phyloP scores from a whole-genome alignment of 64 coral and sea anemone species.

The Acropora yongei region DNA sequence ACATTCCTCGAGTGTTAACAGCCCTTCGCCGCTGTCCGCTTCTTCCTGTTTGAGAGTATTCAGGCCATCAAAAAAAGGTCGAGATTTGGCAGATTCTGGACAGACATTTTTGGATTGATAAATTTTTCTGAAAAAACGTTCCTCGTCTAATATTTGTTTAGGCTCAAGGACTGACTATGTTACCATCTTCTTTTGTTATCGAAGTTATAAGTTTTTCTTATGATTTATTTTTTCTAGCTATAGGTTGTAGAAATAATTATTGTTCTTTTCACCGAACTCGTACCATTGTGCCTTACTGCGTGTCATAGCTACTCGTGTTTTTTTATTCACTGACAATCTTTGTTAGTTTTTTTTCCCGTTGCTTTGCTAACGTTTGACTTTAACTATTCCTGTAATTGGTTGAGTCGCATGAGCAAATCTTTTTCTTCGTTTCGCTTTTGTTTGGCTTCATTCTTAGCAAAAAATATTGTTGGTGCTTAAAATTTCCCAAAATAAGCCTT shows the following conservation, averaged over 20 bases:
- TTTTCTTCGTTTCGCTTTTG: no score
- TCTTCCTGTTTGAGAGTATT: constrained; percentile 2
- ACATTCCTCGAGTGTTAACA: neutral
- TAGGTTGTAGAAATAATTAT: constrained; percentile 45
- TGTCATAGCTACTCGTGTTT: constrained; percentile 18
- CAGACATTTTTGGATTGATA: neutral
- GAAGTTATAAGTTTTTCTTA: constrained; percentile 19
- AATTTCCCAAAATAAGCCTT: constrained; percentile 3
- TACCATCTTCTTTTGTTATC: neutral
- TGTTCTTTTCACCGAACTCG: constrained; percentile 42
- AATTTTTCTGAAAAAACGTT: constrained; percentile 5
- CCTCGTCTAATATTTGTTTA: neutral
- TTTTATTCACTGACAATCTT: constrained; percentile 26
- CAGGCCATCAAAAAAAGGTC: no score
- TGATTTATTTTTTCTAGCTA: constrained; percentile 33
- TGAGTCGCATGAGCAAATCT: neutral
- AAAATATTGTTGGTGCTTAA: neutral
- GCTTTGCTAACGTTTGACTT: neutral
- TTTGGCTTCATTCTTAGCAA: neutral
- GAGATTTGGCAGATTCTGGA: neutral
- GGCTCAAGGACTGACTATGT: neutral
- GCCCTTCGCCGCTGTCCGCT: constrained; percentile 9
- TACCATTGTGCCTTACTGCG: constrained; percentile 8
- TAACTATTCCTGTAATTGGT: constrained; percentile 27
- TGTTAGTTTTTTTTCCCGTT: constrained; percentile 21